Percentiles rank a stretch among this genome's conserved stretches.
Evolutionary conservation across 2,797 vertebrate species (phyloP).

Genomic region (Alfaro cultratus): DNA sequence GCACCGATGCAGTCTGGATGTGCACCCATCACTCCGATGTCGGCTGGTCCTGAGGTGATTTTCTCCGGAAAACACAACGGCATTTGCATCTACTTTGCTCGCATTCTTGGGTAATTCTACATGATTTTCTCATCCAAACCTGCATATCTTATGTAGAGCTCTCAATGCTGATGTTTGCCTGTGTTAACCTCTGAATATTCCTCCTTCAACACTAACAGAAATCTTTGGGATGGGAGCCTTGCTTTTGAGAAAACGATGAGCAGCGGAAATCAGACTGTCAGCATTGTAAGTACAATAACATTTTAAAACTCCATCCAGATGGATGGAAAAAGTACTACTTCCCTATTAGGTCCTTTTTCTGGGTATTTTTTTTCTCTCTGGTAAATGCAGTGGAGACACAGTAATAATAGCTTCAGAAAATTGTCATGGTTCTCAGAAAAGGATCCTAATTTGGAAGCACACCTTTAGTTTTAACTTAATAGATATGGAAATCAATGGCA

Average conservation of each 20-base stretch:
- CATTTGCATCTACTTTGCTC: conserved; percentile 94
- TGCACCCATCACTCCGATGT: conserved; percentile 80
- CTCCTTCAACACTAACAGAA: conserved; percentile 79
- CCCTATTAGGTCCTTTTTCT: background rate
- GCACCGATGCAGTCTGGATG: conserved; percentile 60
- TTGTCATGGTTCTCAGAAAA: background rate
- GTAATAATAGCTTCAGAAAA: background rate
- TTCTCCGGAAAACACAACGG: conserved; percentile 97
- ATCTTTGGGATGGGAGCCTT: conserved; percentile 97
- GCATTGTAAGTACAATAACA: conserved; percentile 83
- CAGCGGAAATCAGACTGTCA: conserved; percentile 87
- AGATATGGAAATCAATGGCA: background rate
- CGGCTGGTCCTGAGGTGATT: conserved; percentile 91
- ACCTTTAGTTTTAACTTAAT: background rate
- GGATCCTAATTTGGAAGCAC: background rate
- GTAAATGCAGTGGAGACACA: background rate
- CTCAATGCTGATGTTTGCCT: conserved; percentile 1
- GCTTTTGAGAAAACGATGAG: conserved; percentile 88
- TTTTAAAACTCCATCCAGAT: background rate
- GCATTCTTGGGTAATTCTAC: conserved; percentile 90
- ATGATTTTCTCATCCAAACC: conserved; percentile 5
- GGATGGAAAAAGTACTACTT: background rate
- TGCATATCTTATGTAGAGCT: background rate
- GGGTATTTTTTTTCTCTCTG: background rate
- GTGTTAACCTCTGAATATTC: background rate